Conservation (phyloP, 1,140 invertebrate species). For the Tetramorium simillimum region DNA sequence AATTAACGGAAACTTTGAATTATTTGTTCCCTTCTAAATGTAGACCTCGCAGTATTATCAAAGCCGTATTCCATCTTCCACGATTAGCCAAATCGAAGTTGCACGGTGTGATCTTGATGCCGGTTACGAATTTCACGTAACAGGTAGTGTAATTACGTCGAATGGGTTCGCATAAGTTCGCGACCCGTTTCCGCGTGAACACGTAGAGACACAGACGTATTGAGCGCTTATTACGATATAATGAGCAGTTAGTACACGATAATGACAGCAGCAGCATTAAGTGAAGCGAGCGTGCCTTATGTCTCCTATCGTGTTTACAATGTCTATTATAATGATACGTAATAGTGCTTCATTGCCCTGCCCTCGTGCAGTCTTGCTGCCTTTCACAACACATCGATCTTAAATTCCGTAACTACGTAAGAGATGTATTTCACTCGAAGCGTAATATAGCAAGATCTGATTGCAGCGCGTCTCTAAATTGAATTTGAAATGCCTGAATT, state of each 20-base stretch:
- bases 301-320: constrained; percentile 22
- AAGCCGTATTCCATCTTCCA: constrained; percentile 13
- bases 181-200: constrained; percentile 60
- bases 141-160: constrained; percentile 69
- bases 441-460: neutral
- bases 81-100: constrained; percentile 17
- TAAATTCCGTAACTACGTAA: neutral
- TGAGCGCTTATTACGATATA: constrained; percentile 65
- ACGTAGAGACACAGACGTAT: constrained; percentile 3
- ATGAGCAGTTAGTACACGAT: constrained; percentile 68
- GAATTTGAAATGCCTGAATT: neutral
- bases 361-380: neutral
- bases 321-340: constrained; percentile 32
- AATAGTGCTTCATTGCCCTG: constrained; percentile 14
- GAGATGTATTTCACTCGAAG: neutral
- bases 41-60: neutral
- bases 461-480: neutral
- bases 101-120: constrained; percentile 19
- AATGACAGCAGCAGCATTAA: constrained; percentile 62
- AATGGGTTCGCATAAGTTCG: constrained; percentile 65
- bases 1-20: neutral
- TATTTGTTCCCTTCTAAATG: neutral
- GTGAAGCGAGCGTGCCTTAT: constrained; percentile 13
- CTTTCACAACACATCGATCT: neutral
- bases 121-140: constrained; percentile 60